phyloP scores from a whole-genome alignment of 2,113 vertebrate species.

The Rhinolophus sinicus region DNA sequence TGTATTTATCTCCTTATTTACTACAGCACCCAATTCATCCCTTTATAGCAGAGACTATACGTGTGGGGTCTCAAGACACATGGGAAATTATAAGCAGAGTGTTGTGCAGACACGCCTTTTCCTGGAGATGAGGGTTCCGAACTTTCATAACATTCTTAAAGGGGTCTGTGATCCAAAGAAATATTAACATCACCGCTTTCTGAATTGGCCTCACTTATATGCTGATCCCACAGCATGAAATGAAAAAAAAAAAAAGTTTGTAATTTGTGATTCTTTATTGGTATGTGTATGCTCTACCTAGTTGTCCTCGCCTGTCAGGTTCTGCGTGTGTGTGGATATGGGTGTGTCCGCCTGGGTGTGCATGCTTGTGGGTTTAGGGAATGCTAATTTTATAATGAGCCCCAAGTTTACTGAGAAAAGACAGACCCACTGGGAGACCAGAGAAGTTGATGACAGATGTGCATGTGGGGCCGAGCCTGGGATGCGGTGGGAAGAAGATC shows the following conservation, averaged over 20 bases:
- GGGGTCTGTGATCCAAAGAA: neutral
- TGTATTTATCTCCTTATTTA: neutral
- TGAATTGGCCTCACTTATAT: neutral
- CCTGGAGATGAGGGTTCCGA: neutral
- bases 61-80: neutral
- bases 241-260: neutral
- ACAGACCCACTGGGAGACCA: conserved; percentile 45
- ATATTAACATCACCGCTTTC: neutral
- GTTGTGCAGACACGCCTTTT: neutral
- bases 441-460: conserved; percentile 45
- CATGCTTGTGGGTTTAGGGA: conserved; percentile 46
- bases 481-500: conserved; percentile 45
- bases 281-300: neutral
- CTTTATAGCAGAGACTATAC: neutral
- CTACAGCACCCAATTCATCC: neutral
- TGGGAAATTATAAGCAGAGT: neutral
- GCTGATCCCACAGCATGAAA: neutral
- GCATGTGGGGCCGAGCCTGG: neutral
- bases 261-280: neutral
- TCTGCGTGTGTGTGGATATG: neutral
- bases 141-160: neutral
- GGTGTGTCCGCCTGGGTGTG: neutral
- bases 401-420: conserved; percentile 55
- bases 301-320: neutral
- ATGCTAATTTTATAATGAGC: conserved; percentile 56